Evolutionary conservation across 2,797 vertebrate species (phyloP).

Genomic region (Danio albolineatus): DNA sequence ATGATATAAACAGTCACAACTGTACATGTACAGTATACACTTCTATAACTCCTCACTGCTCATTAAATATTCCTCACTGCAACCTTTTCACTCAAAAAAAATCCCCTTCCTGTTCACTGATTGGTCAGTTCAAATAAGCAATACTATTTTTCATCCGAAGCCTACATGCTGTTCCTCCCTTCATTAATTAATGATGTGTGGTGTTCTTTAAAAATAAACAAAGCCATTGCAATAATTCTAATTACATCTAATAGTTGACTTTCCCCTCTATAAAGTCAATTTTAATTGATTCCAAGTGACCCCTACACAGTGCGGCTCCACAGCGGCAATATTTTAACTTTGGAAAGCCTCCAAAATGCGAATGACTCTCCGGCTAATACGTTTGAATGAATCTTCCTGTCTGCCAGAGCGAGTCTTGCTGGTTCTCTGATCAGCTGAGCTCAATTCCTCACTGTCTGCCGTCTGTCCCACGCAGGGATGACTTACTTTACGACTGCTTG

Average conservation of each 20-base stretch:
- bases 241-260: conserved; percentile 30
- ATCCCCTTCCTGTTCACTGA: neutral
- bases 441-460: conserved; percentile 27
- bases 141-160: neutral
- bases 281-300: conserved; percentile 48
- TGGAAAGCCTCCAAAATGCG: conserved; percentile 76
- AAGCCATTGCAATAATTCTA: conserved; percentile 13
- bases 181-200: conserved; percentile 6
- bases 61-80: conserved; percentile 52
- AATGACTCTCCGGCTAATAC: conserved; percentile 66
- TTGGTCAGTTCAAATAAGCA: neutral
- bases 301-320: conserved; percentile 53
- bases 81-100: conserved; percentile 44
- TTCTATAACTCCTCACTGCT: conserved; percentile 39
- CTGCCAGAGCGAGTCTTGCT: conserved; percentile 42
- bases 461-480: conserved; percentile 65
- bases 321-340: conserved; percentile 32
- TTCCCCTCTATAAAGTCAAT: conserved; percentile 21
- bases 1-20: too few relatives aligned
- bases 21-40: too few relatives aligned
- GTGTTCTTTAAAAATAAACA: conserved; percentile 27
- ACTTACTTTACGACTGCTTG: conserved; percentile 59
- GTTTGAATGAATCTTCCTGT: conserved; percentile 72
- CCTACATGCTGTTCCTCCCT: neutral
- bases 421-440: conserved; percentile 38